Evolutionary conservation across 2,888 invertebrate species (phyloP).

Genomic region (Apamea sordens): DNA sequence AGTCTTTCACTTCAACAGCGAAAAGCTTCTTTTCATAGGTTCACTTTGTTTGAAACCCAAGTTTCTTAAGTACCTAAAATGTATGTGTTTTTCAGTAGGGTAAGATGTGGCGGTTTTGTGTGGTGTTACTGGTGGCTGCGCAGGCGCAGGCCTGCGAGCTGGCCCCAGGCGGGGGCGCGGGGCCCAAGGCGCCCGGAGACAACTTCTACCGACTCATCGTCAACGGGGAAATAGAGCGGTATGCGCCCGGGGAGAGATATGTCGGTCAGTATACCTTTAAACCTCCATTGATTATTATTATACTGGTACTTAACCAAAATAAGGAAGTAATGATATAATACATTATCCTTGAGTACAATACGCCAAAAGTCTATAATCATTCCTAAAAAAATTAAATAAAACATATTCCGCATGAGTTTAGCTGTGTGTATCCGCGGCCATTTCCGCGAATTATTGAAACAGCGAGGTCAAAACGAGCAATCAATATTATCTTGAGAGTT

Average conservation of each 20-base stretch:
- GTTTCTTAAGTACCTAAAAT: neutral
- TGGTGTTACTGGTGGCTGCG: conserved; percentile 63
- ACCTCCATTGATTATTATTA: neutral
- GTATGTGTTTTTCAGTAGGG: conserved; percentile 14
- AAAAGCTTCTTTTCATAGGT: neutral
- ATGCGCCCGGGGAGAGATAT: conserved; percentile 95
- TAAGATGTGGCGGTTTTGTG: conserved; percentile 55
- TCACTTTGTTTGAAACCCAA: neutral
- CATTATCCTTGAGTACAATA: conserved; percentile 20
- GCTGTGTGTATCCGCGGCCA: neutral
- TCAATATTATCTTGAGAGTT: neutral
- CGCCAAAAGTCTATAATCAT: neutral
- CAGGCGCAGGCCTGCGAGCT: conserved; percentile 82
- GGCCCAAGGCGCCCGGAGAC: conserved; percentile 93
- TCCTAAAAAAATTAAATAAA: neutral
- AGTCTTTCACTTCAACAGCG: neutral
- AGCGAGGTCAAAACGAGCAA: conserved; percentile 17
- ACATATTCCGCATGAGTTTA: neutral
- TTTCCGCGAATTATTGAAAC: conserved; percentile 22
- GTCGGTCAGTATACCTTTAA: conserved; percentile 89
- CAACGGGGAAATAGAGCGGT: conserved; percentile 94
- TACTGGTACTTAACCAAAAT: neutral
- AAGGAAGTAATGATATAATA: neutral
- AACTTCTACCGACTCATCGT: conserved; percentile 96
- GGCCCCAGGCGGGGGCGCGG: conserved; percentile 74